Conservation (phyloP, 2,888 invertebrate species). For the Ceramica pisi region DNA sequence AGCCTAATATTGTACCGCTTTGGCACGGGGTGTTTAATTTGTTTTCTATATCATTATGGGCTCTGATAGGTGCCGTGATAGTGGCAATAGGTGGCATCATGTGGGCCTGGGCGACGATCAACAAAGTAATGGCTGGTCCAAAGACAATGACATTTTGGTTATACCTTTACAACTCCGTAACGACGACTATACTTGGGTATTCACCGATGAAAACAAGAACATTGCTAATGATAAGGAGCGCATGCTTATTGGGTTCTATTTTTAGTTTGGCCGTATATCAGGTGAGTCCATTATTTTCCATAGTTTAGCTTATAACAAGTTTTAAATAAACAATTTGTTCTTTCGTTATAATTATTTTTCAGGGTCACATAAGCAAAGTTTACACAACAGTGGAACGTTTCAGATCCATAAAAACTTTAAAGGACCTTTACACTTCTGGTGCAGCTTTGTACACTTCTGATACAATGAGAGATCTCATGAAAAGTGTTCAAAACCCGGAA, state of each 20-base stretch:
- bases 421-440: conserved; percentile 64
- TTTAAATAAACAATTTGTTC: background rate
- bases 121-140: conserved; percentile 31
- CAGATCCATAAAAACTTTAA: conserved; percentile 63
- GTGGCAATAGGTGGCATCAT: conserved; percentile 62
- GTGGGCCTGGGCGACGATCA: conserved; percentile 65
- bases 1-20: conserved; percentile 68
- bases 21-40: conserved; percentile 73
- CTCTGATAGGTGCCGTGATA: conserved; percentile 51
- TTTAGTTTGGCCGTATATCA: conserved; percentile 74
- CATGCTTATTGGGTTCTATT: conserved; percentile 71
- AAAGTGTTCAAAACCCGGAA: conserved; percentile 46
- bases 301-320: background rate
- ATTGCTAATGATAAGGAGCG: conserved; percentile 67
- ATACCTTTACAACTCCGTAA: conserved; percentile 63
- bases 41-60: conserved; percentile 46
- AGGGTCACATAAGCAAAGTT: conserved; percentile 76
- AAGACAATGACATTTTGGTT: conserved; percentile 38
- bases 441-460: conserved; percentile 67
- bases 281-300: conserved; percentile 63
- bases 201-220: conserved; percentile 61
- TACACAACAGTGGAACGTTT: conserved; percentile 73
- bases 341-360: conserved; percentile 36
- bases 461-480: conserved; percentile 64
- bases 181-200: conserved; percentile 71